Conservation (phyloP, 2,888 invertebrate species). For the Neoascia interrupta region DNA sequence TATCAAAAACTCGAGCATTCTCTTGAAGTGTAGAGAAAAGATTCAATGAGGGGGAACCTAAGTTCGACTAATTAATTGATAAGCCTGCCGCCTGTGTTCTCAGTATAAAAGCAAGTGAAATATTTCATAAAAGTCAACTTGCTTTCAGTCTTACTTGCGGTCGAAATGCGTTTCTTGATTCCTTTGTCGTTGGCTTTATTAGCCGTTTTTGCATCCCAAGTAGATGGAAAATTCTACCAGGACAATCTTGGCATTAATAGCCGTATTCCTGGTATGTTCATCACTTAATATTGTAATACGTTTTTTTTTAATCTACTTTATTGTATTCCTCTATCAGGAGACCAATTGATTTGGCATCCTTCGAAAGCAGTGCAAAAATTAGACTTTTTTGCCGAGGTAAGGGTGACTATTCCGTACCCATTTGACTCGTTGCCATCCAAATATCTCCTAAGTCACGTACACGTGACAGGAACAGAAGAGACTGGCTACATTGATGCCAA, state of each 20-base stretch:
- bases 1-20: too few relatives aligned
- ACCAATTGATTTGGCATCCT: slow-evolving; percentile 23
- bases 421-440: background rate
- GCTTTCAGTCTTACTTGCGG: too few relatives aligned
- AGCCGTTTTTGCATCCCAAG: background rate
- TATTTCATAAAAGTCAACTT: too few relatives aligned
- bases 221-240: slow-evolving; percentile 29
- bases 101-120: too few relatives aligned
- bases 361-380: slow-evolving; percentile 22
- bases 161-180: background rate
- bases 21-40: too few relatives aligned
- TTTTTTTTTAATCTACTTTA: background rate
- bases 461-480: slow-evolving; percentile 35
- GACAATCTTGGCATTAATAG: slow-evolving; percentile 24
- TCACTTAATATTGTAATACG: too few relatives aligned
- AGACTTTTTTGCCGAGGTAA: slow-evolving; percentile 29
- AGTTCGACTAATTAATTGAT: too few relatives aligned
- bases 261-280: slow-evolving; percentile 11
- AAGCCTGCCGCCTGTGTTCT: too few relatives aligned
- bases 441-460: slow-evolving; percentile 29
- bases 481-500: slow-evolving; percentile 23
- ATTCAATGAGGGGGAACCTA: too few relatives aligned
- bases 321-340: slow-evolving; percentile 6
- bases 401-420: slow-evolving; percentile 33
- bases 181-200: background rate